Conservation (phyloP, 2,113 vertebrate species). For the Nematolebias whitei region DNA sequence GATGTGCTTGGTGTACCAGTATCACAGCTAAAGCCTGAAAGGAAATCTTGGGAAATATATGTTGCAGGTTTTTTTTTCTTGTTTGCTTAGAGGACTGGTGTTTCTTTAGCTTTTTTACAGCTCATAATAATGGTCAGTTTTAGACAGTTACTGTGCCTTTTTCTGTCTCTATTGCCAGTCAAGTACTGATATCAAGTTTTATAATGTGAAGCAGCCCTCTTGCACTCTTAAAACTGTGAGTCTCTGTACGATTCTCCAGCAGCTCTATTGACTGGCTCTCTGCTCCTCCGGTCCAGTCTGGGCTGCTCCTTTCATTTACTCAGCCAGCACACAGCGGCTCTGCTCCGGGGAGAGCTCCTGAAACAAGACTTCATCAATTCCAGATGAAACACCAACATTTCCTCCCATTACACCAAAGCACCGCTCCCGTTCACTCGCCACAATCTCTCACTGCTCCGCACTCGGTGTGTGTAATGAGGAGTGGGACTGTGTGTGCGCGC, state of each 20-base stretch:
- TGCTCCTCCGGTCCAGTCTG: slow-evolving; percentile 62
- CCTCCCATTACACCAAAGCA: slow-evolving; percentile 86
- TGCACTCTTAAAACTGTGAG: slow-evolving; percentile 31
- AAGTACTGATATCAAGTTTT: slow-evolving; percentile 38
- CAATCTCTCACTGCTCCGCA: slow-evolving; percentile 68
- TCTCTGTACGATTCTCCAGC: slow-evolving; percentile 57
- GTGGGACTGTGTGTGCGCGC: slow-evolving; percentile 48
- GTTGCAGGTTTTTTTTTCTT: too few species aligned
- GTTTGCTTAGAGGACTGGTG: too few species aligned
- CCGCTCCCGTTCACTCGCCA: slow-evolving; percentile 56
- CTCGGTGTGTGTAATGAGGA: slow-evolving; percentile 73
- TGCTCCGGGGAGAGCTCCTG: slow-evolving; percentile 86
- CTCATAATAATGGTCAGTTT: too few species aligned
- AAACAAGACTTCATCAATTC: slow-evolving; percentile 93
- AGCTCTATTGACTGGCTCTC: slow-evolving; percentile 68
- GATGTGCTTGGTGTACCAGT: neutral
- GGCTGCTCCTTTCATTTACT: slow-evolving; percentile 88
- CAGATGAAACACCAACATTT: slow-evolving; percentile 92
- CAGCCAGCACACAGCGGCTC: slow-evolving; percentile 60
- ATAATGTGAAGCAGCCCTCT: slow-evolving; percentile 32
- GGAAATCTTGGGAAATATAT: neutral
- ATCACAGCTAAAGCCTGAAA: neutral
- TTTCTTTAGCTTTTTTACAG: too few species aligned
- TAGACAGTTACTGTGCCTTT: neutral
- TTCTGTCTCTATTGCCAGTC: slow-evolving; percentile 8